phyloP scores from a whole-genome alignment of 2,888 invertebrate species.

The Nycteola revayana region DNA sequence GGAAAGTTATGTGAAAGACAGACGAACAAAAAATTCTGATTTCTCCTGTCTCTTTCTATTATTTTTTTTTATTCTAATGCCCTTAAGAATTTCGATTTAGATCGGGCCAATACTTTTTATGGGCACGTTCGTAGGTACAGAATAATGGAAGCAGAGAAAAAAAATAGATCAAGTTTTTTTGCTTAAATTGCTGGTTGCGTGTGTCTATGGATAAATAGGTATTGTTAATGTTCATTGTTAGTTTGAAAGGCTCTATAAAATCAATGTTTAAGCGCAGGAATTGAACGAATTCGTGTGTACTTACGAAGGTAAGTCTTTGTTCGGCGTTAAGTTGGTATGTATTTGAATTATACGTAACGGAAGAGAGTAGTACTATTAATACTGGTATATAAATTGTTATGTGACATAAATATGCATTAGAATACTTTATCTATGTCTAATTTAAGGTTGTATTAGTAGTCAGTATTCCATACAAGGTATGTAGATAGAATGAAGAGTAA shows the following conservation, averaged over 20 bases:
- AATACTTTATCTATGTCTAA: constrained; percentile 12
- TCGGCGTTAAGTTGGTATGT: constrained; percentile 29
- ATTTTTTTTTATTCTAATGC: constrained; percentile 40
- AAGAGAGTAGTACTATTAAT: background rate
- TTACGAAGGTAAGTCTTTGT: no score
- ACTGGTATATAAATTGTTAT: background rate
- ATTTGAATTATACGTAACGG: background rate
- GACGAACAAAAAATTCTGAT: constrained; percentile 61
- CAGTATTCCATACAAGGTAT: constrained; percentile 15
- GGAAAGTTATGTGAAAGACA: constrained; percentile 77
- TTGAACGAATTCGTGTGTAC: constrained; percentile 39
- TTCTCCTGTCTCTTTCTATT: constrained; percentile 57
- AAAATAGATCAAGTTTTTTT: constrained; percentile 55
- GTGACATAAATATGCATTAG: constrained; percentile 5
- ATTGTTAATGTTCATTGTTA: constrained; percentile 47
- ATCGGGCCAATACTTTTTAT: constrained; percentile 64
- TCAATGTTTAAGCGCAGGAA: constrained; percentile 25
- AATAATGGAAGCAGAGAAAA: constrained; percentile 32
- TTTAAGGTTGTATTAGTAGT: constrained; percentile 11
- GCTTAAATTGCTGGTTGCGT: constrained; percentile 60
- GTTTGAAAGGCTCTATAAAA: constrained; percentile 37
- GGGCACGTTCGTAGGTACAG: constrained; percentile 44
- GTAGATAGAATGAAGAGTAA: constrained; percentile 29
- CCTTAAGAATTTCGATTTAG: constrained; percentile 67
- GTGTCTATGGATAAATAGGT: constrained; percentile 51